Conservation (phyloP, 2,888 invertebrate genomes). For the Zygogramma bicolorata region DNA sequence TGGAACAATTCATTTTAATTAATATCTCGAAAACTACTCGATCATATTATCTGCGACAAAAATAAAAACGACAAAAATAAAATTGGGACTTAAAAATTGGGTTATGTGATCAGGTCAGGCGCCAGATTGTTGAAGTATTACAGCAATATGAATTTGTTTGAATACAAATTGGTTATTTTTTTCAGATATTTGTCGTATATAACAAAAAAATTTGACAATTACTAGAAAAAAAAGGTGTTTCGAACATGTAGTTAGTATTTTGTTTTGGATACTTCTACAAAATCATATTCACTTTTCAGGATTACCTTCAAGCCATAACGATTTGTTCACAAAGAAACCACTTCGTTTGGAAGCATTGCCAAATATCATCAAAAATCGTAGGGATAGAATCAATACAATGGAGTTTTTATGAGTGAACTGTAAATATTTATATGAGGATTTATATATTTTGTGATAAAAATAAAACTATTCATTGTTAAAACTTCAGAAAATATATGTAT, state of each 20-base stretch:
- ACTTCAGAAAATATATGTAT: background rate
- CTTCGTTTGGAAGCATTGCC: conserved; percentile 64
- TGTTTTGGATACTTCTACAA: background rate
- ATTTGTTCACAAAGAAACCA: conserved; percentile 55
- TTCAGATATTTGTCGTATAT: too few relatives aligned
- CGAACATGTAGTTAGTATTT: too few relatives aligned
- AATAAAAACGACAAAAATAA: too few relatives aligned
- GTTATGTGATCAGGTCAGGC: too few relatives aligned
- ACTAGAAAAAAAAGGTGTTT: background rate
- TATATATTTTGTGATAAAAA: conserved; percentile 25
- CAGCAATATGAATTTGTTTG: too few relatives aligned
- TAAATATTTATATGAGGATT: background rate
- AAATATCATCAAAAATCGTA: conserved; percentile 58
- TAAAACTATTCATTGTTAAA: background rate
- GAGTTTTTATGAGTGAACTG: conserved; percentile 57
- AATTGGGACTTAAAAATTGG: too few relatives aligned
- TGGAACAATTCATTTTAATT: too few relatives aligned
- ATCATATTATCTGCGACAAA: too few relatives aligned
- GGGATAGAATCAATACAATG: conserved; percentile 54
- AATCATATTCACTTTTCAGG: conserved; percentile 21
- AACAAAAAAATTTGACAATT: too few relatives aligned
- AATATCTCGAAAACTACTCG: too few relatives aligned
- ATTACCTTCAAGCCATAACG: conserved; percentile 33
- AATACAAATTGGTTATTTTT: too few relatives aligned
- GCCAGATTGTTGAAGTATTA: too few relatives aligned